Evolutionary conservation across 2,797 vertebrate species (phyloP), one percentile per base, ranked within the genome.

Genomic region (Rhincodon typus): DNA sequence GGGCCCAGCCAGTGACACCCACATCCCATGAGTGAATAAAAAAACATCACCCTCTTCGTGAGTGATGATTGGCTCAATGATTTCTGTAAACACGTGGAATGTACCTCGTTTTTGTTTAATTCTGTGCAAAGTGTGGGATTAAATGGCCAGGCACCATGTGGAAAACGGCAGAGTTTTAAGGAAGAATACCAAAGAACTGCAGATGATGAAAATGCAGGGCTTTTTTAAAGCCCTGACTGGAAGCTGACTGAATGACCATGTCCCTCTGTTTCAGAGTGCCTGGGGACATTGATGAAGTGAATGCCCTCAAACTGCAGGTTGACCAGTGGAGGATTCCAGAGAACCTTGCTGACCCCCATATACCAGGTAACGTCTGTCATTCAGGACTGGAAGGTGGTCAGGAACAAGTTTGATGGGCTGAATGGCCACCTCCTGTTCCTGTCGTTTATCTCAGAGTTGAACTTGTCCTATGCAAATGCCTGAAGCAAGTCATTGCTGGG

Each of bases 281-380:
- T 82, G 98, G 98, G 96, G 98, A 99, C 97, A 99, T 99, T 10
- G 98, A 99, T 96, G 98, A 99, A 96, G 98, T 99, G 95, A 99
- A 99, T 70, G 98, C 98, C 0, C 84, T 99, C 97, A 99, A 99
- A 97, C 97, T 99, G 95, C 98, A 99, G 96, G 98, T 99, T 86
- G 98, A 99, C 96, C 98, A 99, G 97, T 99, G 98, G 98, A 98
- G 98, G 96, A 99, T 99, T 96, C 98, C 98, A 19, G 98, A 98
- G 82, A 97, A 98, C 96, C 98, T 99, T 46, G 98, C 98, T 8
- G 98, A 99, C 96, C 98, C 98, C 74, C 99, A 98, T 91, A 97
- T 99, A 95, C 98, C 98, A 96, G 98, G 98, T 99, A 97, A 94
- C 74, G 12, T 50, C 7, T 46, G 17, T 53, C 50, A 6, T 6